These are phyloP conservation scores for Eristalis intricaria DNA, from an alignment of 2,888 invertebrate species.

Conservation along the genomic window DNA sequence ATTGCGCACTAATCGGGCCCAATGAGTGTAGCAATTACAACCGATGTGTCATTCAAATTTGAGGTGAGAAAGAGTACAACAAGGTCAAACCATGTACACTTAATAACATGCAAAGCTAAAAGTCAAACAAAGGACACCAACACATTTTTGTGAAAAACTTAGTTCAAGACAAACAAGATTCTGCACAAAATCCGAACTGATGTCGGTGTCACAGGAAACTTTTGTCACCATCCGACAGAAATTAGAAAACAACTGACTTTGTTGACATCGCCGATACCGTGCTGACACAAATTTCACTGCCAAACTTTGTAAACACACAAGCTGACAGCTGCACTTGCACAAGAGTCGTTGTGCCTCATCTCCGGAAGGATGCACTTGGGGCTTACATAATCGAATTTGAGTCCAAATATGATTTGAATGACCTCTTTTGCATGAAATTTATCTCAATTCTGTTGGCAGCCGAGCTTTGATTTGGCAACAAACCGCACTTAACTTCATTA, in stretches of 20 bases:
- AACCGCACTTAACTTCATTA: slow-evolving; percentile 29
- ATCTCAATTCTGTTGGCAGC: slow-evolving; percentile 60
- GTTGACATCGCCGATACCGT: background rate
- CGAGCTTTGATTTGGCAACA: slow-evolving; percentile 53
- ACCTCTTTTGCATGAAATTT: slow-evolving; percentile 52
- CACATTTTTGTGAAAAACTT: background rate
- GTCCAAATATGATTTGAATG: slow-evolving; percentile 33
- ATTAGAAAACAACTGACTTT: background rate
- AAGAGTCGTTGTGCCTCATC: background rate
- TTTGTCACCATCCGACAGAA: background rate
- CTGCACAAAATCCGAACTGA: background rate
- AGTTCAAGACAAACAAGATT: background rate
- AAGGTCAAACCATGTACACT: background rate
- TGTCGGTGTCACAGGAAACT: background rate
- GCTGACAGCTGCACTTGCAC: background rate
- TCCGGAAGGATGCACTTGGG: slow-evolving; percentile 2
- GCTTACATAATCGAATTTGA: slow-evolving; percentile 38
- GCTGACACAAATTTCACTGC: background rate
- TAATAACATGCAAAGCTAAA: background rate
- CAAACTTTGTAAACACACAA: background rate
- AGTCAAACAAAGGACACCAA: background rate
- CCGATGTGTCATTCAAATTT: background rate
- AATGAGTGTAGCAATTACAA: background rate
- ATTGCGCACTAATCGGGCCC: background rate
- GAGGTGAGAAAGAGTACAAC: background rate